These are phyloP conservation scores for Megamerina dolium DNA, from an alignment of 2,888 invertebrate genomes.

Conservation along the genomic window DNA sequence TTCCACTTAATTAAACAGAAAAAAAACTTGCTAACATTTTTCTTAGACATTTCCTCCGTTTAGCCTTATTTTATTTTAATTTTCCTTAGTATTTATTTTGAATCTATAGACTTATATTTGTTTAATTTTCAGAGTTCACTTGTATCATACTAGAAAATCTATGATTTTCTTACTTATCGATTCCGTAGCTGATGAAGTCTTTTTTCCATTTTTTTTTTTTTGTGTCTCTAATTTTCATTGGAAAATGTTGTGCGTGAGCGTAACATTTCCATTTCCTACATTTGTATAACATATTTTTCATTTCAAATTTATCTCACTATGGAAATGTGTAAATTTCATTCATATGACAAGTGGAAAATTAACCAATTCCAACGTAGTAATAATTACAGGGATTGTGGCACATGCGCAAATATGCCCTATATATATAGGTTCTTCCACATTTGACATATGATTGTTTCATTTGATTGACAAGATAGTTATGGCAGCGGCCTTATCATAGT, in stretches of 20 bases:
- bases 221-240: conserved; percentile 22
- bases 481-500: too few species aligned
- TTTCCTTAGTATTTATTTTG: conserved; percentile 9
- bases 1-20: too few species aligned
- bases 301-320: too few species aligned
- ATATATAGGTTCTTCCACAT: too few species aligned
- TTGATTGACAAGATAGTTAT: too few species aligned
- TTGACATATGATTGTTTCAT: too few species aligned
- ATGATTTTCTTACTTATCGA: conserved; percentile 38
- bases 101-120: background rate
- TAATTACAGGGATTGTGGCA: too few species aligned
- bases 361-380: conserved; percentile 10
- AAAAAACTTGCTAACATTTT: conserved; percentile 42
- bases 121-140: conserved; percentile 13
- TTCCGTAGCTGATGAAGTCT: conserved; percentile 26
- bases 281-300: background rate
- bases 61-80: conserved; percentile 9
- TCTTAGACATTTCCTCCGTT: conserved; percentile 38
- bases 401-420: too few species aligned
- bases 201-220: conserved; percentile 11
- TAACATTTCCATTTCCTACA: conserved; percentile 8
- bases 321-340: too few species aligned
- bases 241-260: conserved; percentile 21
- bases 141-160: conserved; percentile 16
- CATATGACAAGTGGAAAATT: conserved; percentile 18